phyloP scores from a whole-genome alignment of 2,888 invertebrate species.

The Lasius fuliginosus region DNA sequence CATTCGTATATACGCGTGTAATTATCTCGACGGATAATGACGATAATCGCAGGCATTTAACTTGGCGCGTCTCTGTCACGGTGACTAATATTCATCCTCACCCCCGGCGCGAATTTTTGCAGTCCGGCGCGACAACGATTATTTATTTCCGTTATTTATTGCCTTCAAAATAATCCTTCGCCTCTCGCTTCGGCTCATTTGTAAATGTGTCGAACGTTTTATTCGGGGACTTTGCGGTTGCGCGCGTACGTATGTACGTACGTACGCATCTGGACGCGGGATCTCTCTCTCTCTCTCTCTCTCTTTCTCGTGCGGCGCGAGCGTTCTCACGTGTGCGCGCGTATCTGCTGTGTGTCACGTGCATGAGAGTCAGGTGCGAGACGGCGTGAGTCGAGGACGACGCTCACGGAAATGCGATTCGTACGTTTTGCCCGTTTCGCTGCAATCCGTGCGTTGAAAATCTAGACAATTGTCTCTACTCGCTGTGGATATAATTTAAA shows the following conservation, averaged over 20 bases:
- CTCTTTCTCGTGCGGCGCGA: neutral
- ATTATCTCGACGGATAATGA: conserved; percentile 53
- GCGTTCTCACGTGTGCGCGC: neutral
- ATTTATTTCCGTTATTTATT: conserved; percentile 52
- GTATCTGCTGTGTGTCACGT: neutral
- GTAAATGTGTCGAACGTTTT: conserved; percentile 41
- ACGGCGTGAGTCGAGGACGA: conserved; percentile 58
- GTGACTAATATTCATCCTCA: conserved; percentile 55
- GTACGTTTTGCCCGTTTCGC: neutral
- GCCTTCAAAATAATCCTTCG: conserved; percentile 48
- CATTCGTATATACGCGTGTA: conserved; percentile 40
- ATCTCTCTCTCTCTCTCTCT: conserved; percentile 14
- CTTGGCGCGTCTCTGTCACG: conserved; percentile 41
- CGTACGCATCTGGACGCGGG: neutral
- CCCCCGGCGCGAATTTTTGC: conserved; percentile 47
- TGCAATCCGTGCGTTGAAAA: neutral
- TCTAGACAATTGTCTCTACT: neutral
- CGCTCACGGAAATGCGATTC: conserved; percentile 10
- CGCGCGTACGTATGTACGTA: neutral
- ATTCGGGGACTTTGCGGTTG: conserved; percentile 27
- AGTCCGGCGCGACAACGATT: conserved; percentile 42
- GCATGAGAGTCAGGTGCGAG: conserved; percentile 56
- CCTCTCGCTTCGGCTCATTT: conserved; percentile 43
- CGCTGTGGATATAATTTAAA: neutral
- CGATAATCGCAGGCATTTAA: conserved; percentile 55